Evolutionary conservation across 2,888 invertebrate species (phyloP), one percentile per base, ranked within the genome.

Genomic region (Andrena praecox): DNA sequence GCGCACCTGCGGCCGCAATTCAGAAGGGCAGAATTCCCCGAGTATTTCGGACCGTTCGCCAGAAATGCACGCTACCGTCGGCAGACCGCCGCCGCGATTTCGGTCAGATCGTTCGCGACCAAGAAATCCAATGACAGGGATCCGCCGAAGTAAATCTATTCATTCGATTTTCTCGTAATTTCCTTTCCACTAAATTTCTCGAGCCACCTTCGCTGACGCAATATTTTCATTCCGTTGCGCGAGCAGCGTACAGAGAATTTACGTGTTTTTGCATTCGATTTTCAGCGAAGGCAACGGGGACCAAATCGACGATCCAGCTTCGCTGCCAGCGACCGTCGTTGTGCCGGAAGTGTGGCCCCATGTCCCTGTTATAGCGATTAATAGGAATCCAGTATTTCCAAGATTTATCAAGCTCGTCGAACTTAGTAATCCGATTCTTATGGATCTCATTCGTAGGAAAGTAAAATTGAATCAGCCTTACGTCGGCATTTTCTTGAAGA

Each of bases 381-480:
- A 96, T 91, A 96, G 99, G 88, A 98, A 99, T 95, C 99, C 99
- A 4, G 97, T 99, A 1, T 99, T 99, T 95, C 99, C 99, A 27
- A 96, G 98, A 89, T 99, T 99, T 94, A 99, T 99, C 89, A 99
- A 99, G 95, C 96, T 99, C 88, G 96, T 99, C 84, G 99, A 99
- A 96, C 98, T 99, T 59, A 96, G 97, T 48, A 97, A 99, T 94
- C 97, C 98, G 60, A 95, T 96, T 72, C 95, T 99, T 74, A 98
- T 99, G 92, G 97, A 98, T 92, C 93, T 99, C 64, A 96, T 99
- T 79, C 95, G 99, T 91, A 96, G 98, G 85, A 99, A 99, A 95
- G 98, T 99, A 0, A 97, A 97, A 93, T 94, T 99, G 20, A 99
- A 99, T 93, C 99, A 99, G 93, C 99, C 99, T 0, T 99, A 99